Evolutionary conservation across 2,113 vertebrate genomes (phyloP), one percentile per base, ranked within the genome.

Genomic region (Chionis minor): DNA sequence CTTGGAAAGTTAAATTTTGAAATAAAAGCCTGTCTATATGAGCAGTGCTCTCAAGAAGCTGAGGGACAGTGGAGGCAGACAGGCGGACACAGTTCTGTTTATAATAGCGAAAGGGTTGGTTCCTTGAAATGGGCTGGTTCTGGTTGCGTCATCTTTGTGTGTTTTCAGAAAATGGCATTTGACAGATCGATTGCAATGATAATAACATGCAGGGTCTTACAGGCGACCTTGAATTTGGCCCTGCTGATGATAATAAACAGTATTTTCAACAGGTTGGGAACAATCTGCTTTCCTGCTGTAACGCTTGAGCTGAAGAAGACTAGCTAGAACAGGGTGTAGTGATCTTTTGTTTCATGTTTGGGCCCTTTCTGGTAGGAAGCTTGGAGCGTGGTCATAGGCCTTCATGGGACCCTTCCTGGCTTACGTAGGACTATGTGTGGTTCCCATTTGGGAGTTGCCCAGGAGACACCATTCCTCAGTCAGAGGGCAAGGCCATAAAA

Each of bases 381-480:
- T 92, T 55, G 70, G 49, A 45, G 22, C 1, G 3, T 88, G 51
- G 33, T 65, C 24, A 11, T 38, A 71, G 18, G 14, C 78, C 65
- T 65, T 71, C 42, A 14, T 11, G 10, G 35, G 42, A 51, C 22
- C 35, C 32, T 24, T 65, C 51, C 51, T 54, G 33, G 65, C 11
- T 52, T 45, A 14, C 0, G 2, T 11, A 40, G 59, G 52, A 10
- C 13, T 28, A 3, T 6, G 51, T n/a, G 58, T 14, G 51, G n/a
- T 71, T 58, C 38, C 44, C 42, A 8, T 45, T 30, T 71, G 71
- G 51, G 56, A 88, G 44, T 3, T 78, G 33, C 21, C 44, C 26
- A 21, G 47, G 73, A 69, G 47, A 62, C 3, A 14, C 61, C 28
- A 13, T 73, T 56, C 24, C 30, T 67, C 35, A 14, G 23, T 52